phyloP scores from a whole-genome alignment of 2,888 invertebrate genomes.

The Agriopis marginaria region DNA sequence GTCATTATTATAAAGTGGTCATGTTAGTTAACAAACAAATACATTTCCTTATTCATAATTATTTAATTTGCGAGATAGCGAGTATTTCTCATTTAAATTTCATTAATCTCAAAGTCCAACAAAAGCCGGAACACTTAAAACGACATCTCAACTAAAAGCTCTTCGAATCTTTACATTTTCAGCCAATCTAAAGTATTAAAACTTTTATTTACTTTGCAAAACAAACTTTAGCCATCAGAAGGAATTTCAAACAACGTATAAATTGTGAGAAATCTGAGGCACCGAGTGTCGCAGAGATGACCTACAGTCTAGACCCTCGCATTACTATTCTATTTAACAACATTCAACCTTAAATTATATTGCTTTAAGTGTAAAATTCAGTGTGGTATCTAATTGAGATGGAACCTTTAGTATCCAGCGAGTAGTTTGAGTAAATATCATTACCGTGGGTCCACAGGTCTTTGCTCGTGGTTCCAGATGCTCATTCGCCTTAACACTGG shows the following conservation, averaged over 20 bases:
- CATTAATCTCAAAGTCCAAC: slow-evolving; percentile 30
- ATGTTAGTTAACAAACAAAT: too few species aligned
- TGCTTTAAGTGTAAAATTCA: slow-evolving; percentile 30
- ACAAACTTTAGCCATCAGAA: slow-evolving; percentile 68
- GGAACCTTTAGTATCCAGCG: slow-evolving; percentile 48
- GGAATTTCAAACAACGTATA: slow-evolving; percentile 70
- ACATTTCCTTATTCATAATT: not conserved
- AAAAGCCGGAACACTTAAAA: slow-evolving; percentile 36
- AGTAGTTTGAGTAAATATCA: slow-evolving; percentile 72
- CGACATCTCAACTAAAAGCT: slow-evolving; percentile 46
- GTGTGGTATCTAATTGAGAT: slow-evolving; percentile 34
- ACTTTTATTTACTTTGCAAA: slow-evolving; percentile 66
- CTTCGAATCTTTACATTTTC: slow-evolving; percentile 48
- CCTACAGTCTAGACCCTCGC: slow-evolving; percentile 47
- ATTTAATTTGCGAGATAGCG: not conserved
- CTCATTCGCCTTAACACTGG: slow-evolving; percentile 55
- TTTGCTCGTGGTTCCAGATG: slow-evolving; percentile 65
- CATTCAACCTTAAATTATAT: slow-evolving; percentile 34
- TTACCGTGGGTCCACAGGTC: slow-evolving; percentile 74
- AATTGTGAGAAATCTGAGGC: slow-evolving; percentile 70
- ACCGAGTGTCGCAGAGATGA: slow-evolving; percentile 54
- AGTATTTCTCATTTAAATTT: slow-evolving; percentile 17
- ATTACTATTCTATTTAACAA: not conserved
- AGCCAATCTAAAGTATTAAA: slow-evolving; percentile 64
- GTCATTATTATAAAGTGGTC: too few species aligned